Evolutionary conservation across 2,888 invertebrate genomes (phyloP).

Genomic region (Tiliacea aurago): DNA sequence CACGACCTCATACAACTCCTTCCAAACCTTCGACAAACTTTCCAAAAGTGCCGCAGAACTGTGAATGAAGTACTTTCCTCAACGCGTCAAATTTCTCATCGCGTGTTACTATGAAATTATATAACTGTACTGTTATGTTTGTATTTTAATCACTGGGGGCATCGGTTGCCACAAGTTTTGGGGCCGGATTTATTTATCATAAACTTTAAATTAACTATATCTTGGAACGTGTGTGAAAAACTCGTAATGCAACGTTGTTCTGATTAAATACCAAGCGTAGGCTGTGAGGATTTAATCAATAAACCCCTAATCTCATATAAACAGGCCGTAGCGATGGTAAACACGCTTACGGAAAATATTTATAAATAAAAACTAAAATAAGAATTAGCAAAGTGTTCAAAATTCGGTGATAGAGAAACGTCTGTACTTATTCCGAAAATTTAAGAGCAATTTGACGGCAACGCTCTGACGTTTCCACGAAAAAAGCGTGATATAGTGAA

Average conservation of each 20-base stretch:
- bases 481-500: constrained; percentile 13
- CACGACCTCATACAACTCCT: constrained; percentile 7
- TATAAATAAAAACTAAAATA: constrained; percentile 6
- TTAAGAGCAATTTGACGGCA: not conserved
- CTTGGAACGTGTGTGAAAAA: not conserved
- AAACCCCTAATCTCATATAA: constrained; percentile 57
- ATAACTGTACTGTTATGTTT: constrained; percentile 65
- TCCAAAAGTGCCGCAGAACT: constrained; percentile 54
- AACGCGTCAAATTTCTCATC: constrained; percentile 57
- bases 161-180: constrained; percentile 23
- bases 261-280: constrained; percentile 54
- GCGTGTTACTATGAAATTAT: constrained; percentile 62
- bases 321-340: constrained; percentile 52
- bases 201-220: constrained; percentile 5
- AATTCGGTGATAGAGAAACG: not conserved
- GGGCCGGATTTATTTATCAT: constrained; percentile 1
- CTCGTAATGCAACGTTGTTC: constrained; percentile 41
- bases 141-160: constrained; percentile 43
- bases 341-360: constrained; percentile 20
- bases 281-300: constrained; percentile 58
- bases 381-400: not conserved
- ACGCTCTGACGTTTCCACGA: constrained; percentile 11
- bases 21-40: constrained; percentile 44
- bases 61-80: constrained; percentile 49
- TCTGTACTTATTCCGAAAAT: constrained; percentile 13